Evolutionary conservation across 2,113 vertebrate species (phyloP).

Genomic region (Actenoides hombroni): DNA sequence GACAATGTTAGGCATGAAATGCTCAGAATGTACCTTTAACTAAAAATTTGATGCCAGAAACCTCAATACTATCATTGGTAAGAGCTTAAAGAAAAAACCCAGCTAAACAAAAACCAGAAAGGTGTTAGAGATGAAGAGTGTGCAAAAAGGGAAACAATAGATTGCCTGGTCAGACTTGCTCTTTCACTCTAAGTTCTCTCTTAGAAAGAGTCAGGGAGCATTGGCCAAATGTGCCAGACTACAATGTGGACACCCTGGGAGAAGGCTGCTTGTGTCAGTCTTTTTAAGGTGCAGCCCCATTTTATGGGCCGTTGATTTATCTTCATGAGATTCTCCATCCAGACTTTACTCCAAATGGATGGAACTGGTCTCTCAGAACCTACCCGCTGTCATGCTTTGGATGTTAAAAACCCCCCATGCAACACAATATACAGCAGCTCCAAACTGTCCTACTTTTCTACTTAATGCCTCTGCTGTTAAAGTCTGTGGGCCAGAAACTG

Average conservation of each 20-base stretch:
- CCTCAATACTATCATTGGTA: not conserved
- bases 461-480: not conserved
- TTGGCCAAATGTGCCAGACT: not conserved
- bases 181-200: not conserved
- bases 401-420: not conserved
- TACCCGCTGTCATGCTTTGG: not conserved
- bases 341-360: not conserved
- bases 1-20: not conserved
- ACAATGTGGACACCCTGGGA: not conserved
- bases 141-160: not conserved
- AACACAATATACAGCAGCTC: not conserved
- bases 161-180: not conserved
- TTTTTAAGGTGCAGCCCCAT: not conserved
- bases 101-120: not conserved
- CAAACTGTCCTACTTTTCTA: not conserved
- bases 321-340: not conserved
- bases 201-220: not conserved
- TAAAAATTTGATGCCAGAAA: not conserved
- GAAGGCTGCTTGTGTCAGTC: not conserved
- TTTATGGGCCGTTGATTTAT: not conserved
- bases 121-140: not conserved
- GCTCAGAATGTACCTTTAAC: not conserved
- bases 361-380: not conserved
- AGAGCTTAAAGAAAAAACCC: not conserved
- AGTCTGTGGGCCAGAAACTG: not conserved